These are phyloP conservation scores for Diorhabda elongata DNA, from an alignment of 1,140 invertebrate genomes.

Conservation along the genomic window DNA sequence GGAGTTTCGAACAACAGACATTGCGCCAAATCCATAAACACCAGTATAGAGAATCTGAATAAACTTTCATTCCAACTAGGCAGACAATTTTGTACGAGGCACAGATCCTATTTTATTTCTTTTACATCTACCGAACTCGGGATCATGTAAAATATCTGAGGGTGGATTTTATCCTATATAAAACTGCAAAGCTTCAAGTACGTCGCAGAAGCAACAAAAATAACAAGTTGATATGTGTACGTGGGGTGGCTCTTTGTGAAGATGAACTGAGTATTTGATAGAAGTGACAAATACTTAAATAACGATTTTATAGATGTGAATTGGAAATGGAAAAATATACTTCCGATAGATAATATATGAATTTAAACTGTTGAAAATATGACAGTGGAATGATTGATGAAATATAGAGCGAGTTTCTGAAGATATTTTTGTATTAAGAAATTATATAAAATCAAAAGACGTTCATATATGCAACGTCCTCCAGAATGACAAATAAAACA, in stretches of 20 bases:
- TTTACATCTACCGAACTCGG: not conserved
- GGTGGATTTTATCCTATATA: not conserved
- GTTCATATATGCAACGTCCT: too few relatives aligned
- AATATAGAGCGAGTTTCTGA: too few relatives aligned
- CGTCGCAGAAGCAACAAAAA: not conserved
- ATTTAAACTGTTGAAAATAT: too few relatives aligned
- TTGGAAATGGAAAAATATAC: too few relatives aligned
- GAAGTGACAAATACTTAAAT: not conserved
- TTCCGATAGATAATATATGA: too few relatives aligned
- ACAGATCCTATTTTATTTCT: constrained; percentile 2
- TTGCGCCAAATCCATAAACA: not conserved
- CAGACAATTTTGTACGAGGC: not conserved
- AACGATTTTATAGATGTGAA: too few relatives aligned
- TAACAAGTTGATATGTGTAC: not conserved
- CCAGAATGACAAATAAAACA: too few relatives aligned
- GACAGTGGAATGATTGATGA: too few relatives aligned
- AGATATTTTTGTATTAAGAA: too few relatives aligned
- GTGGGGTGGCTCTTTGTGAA: not conserved
- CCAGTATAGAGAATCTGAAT: not conserved
- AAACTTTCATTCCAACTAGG: not conserved
- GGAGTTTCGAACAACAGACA: not conserved
- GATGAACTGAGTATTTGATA: not conserved
- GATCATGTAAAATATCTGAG: not conserved
- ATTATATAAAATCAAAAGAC: too few relatives aligned
- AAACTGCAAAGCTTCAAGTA: not conserved